Evolutionary conservation across 2,113 vertebrate genomes (phyloP).

Genomic region (Mustela lutreola): DNA sequence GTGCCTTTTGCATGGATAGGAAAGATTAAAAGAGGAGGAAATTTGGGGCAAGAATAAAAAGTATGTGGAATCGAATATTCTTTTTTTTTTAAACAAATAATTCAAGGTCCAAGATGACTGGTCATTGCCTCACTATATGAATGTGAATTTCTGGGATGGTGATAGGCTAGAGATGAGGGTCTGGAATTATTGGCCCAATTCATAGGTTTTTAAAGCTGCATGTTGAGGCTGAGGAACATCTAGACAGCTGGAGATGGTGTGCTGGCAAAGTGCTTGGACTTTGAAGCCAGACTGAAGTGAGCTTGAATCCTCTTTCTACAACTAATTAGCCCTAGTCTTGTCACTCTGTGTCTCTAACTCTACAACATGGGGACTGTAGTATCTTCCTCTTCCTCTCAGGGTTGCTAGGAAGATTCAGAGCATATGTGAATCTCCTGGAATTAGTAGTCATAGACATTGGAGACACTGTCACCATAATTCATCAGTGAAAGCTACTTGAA

Average conservation of each 20-base stretch:
- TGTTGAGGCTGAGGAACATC: background rate
- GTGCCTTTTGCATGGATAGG: background rate
- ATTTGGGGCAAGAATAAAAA: background rate
- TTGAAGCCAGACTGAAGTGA: background rate
- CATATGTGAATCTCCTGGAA: background rate
- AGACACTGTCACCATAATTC: background rate
- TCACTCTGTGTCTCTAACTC: constrained; percentile 44
- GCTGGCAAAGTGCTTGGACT: background rate
- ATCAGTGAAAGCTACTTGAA: background rate
- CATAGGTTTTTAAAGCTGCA: background rate
- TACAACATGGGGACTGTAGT: background rate
- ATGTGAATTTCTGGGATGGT: background rate
- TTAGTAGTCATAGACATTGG: background rate
- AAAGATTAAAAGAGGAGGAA: background rate
- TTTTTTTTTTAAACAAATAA: background rate
- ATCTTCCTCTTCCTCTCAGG: background rate
- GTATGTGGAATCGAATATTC: background rate
- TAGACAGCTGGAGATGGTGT: background rate
- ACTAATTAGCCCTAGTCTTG: background rate
- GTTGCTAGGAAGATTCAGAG: background rate
- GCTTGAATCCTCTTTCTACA: background rate
- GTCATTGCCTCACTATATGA: background rate
- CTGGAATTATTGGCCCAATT: background rate
- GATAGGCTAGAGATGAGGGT: background rate
- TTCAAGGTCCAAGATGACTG: background rate